Conservation (phyloP, 1,140 invertebrate species). For the Pseudomyrmex flavicornis region DNA sequence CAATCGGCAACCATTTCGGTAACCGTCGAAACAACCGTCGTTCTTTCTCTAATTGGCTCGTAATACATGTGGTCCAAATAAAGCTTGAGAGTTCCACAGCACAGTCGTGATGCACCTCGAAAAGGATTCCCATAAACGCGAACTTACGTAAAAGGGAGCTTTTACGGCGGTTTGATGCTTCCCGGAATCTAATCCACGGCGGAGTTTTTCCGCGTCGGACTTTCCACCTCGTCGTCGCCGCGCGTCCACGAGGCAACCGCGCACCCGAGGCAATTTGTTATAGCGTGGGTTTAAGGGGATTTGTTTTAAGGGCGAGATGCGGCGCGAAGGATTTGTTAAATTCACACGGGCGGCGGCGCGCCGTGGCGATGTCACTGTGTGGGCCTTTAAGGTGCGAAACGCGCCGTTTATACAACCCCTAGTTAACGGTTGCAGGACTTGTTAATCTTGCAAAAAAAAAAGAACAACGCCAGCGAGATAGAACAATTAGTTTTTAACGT, state of each 20-base stretch:
- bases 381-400: conserved; percentile 1
- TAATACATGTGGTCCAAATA: conserved; percentile 5
- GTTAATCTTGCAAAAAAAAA: background rate
- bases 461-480: background rate
- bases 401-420: background rate
- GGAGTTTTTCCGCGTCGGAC: conserved; percentile 53
- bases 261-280: conserved; percentile 36
- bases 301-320: conserved; percentile 17
- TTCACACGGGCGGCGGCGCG: background rate
- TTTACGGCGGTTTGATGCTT: conserved; percentile 51
- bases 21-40: background rate
- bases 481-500: background rate
- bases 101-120: background rate
- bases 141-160: conserved; percentile 47
- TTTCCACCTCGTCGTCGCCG: conserved; percentile 5
- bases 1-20: background rate
- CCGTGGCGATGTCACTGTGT: background rate
- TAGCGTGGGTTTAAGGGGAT: conserved; percentile 39
- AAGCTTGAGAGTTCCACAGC: background rate
- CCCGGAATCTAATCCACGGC: conserved; percentile 42
- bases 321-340: conserved; percentile 38
- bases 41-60: background rate
- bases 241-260: conserved; percentile 1
- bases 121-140: conserved; percentile 2
- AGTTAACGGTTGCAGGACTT: background rate